A percentile compares a stretch with the other conserved stretches of the same genome.
These are phyloP conservation scores for Cylindroiulus punctatus DNA, from an alignment of 2,888 invertebrate species.

Conservation along the genomic window DNA sequence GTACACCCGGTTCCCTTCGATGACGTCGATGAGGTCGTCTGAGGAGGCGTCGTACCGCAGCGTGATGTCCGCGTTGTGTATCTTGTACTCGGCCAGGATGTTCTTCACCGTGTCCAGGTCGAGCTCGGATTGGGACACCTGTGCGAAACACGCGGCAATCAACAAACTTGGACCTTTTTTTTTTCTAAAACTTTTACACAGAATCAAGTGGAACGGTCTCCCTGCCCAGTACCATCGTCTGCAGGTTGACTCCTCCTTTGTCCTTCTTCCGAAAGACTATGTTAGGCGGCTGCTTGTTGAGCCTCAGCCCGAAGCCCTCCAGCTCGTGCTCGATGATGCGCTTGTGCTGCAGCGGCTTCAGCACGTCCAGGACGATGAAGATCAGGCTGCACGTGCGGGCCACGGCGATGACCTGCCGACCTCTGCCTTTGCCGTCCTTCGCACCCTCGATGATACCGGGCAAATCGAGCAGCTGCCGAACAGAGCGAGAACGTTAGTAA, in stretches of 20 bases:
- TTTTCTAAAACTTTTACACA: neutral
- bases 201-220: no score
- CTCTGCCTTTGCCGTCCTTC: constrained; percentile 99
- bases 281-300: constrained; percentile 96
- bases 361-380: constrained; percentile 95
- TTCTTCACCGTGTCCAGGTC: constrained; percentile 94
- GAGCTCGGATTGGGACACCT: constrained; percentile 89
- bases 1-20: constrained; percentile 98
- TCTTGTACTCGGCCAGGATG: constrained; percentile 96
- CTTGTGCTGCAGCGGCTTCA: constrained; percentile 97
- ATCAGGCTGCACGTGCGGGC: constrained; percentile 97
- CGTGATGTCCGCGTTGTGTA: constrained; percentile 98
- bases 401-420: constrained; percentile 98
- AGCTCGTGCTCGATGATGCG: constrained; percentile 95
- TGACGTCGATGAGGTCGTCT: constrained; percentile 97
- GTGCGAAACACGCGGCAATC: neutral
- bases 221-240: constrained; percentile 77
- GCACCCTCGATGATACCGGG: constrained; percentile 99
- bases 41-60: constrained; percentile 93
- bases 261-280: constrained; percentile 96
- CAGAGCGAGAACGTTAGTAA: neutral
- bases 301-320: constrained; percentile 96
- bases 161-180: neutral
- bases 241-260: constrained; percentile 97
- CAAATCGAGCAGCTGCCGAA: constrained; percentile 86